Evolutionary conservation across 2,888 invertebrate genomes (phyloP), one percentile per base, ranked within the genome.

Genomic region (Noctua janthe): DNA sequence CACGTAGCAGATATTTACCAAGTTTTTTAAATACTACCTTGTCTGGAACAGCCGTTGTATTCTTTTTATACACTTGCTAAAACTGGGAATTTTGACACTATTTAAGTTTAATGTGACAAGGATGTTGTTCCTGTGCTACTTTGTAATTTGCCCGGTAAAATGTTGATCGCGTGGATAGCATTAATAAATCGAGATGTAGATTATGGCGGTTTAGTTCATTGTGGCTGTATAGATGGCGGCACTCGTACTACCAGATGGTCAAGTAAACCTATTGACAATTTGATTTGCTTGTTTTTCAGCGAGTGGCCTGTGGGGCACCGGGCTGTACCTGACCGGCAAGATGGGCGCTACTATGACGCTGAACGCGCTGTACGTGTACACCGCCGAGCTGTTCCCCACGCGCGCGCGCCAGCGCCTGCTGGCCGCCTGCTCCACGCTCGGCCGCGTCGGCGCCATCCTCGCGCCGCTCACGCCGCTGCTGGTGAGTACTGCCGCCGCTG

Each of bases 341-440:
- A 94, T 97, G 92, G 97, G 97, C 78, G 98, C 98, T 49, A 98
- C 98, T 17, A 97, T 97, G 93, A 97, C 98, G 39, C 97, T 98
- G 93, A 97, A 98, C 91, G 97, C 97, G 72, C 95, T 98, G 83
- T 98, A 98, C 94, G 97, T 98, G 92, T 98, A 98, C 94, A 98
- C 98, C 20, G 97, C 98, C 20, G 98, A 98, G 95, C 96, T 98
- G 94, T 98, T 98, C 94, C 98, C 98, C 0, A 98, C 98, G 75
- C 97, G 97, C 83, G 97, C 98, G 39, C 97, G 98, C 15, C 98
- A 98, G 92, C 97, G 98, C 64, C 95, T 98, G 89, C 97, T 98
- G 69, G 98, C 98, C 7, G 96, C 97, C 49, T 98, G 98, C 94
- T 98, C 98, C 76, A 98, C 98, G 96, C 96, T 97, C 87, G 98